A percentile compares a stretch with the other conserved stretches of the same genome.
These are phyloP conservation scores for Anas bahamensis DNA, from an alignment of 2,797 vertebrate species.

Conservation along the genomic window DNA sequence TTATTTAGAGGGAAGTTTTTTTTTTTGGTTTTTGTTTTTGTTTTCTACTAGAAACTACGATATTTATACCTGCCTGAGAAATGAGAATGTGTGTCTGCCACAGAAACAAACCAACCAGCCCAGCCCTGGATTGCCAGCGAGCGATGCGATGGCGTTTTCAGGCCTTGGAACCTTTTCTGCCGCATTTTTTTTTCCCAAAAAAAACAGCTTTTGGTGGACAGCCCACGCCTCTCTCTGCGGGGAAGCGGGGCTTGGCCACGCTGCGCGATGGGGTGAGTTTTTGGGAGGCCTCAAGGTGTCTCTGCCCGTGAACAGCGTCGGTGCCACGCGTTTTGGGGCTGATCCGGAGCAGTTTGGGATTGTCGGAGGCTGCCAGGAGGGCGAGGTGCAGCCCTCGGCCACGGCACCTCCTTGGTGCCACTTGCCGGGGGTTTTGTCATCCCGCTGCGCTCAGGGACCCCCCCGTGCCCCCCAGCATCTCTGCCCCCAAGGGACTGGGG, in stretches of 20 bases:
- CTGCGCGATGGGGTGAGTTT: background rate
- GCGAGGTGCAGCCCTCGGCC: background rate
- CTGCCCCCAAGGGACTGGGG: background rate
- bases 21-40: too few relatives aligned
- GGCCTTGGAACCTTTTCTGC: constrained; percentile 37
- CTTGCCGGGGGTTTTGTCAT: too few relatives aligned
- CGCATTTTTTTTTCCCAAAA: background rate
- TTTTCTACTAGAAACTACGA: constrained; percentile 75
- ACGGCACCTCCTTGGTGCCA: background rate
- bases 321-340: background rate
- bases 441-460: background rate
- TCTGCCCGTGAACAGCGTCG: rapidly evolving
- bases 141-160: background rate
- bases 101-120: constrained; percentile 15
- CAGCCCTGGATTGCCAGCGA: constrained; percentile 33
- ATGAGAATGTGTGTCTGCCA: constrained; percentile 71
- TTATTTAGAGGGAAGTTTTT: constrained; percentile 76
- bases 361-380: rapidly evolving
- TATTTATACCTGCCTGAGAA: constrained; percentile 84
- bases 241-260: background rate
- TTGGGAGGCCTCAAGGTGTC: background rate
- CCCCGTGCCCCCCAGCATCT: rapidly evolving
- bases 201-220: background rate
- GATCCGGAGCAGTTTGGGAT: rapidly evolving
- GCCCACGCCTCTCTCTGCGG: background rate